Evolutionary conservation across 53 echinoderm and acorn worm genomes (phyloP).

Genomic region (Apostichopus leukothele): DNA sequence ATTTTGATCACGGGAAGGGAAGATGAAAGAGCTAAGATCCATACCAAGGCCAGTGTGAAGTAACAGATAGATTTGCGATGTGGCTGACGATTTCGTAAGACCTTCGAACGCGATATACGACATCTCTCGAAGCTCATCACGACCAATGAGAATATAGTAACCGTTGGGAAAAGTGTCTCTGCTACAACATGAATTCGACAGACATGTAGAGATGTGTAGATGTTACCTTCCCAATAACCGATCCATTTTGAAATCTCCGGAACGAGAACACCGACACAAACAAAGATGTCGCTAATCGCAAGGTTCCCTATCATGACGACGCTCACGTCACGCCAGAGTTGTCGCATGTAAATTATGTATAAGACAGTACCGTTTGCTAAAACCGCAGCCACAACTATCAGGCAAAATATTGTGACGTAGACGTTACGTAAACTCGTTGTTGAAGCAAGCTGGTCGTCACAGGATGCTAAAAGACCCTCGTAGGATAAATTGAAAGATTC

Average conservation of each 20-base stretch:
- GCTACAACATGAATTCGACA: slow-evolving; percentile 30
- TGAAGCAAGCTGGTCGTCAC: slow-evolving; percentile 10
- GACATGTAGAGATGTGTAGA: neutral
- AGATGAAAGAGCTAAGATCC: neutral
- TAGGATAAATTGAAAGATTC: slow-evolving; percentile 9
- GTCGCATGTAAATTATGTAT: slow-evolving; percentile 10
- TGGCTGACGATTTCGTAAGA: slow-evolving; percentile 5
- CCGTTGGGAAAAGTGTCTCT: slow-evolving; percentile 29
- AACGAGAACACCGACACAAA: slow-evolving; percentile 34
- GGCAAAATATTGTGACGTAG: slow-evolving; percentile 21
- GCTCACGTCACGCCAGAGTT: slow-evolving; percentile 30
- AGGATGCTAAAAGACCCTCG: neutral
- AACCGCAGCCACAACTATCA: slow-evolving; percentile 4
- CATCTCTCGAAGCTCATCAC: slow-evolving; percentile 42
- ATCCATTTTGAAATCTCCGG: slow-evolving; percentile 41
- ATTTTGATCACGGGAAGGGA: slow-evolving; percentile 2
- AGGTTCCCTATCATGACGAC: slow-evolving; percentile 38
- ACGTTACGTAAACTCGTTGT: neutral
- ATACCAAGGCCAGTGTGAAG: neutral
- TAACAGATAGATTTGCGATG: neutral
- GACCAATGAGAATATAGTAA: slow-evolving; percentile 26
- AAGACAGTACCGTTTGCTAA: slow-evolving; percentile 13
- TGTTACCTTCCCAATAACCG: slow-evolving; percentile 17
- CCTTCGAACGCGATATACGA: slow-evolving; percentile 24
- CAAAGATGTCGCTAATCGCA: slow-evolving; percentile 32